Evolutionary conservation across 2,113 vertebrate genomes (phyloP), one percentile per base, ranked within the genome.

Genomic region (Oryzias melastigma): DNA sequence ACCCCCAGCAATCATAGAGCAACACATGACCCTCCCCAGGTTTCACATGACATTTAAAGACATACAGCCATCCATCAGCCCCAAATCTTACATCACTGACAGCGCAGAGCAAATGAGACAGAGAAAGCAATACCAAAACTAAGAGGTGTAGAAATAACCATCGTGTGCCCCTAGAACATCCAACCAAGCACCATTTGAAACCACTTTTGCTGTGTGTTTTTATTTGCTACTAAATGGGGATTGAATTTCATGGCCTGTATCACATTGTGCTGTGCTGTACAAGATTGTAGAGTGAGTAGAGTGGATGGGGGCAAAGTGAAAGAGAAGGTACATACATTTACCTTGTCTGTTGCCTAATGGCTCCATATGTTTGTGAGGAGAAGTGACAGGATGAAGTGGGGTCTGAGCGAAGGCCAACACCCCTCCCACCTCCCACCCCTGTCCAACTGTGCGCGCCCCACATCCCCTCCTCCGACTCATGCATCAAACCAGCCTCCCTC

Each of bases 341-440:
- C 87, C 89, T 89, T 87, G 90, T 90, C 88, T 87, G 82, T 84
- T 85, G 87, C 77, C 87, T 92, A 90, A 92, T 91, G 81, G 86
- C 88, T 84, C 87, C 84, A 91, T 92, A 91, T 91, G 91, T 91
- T 90, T 88, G 86, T 87, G 91, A 90, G 82, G 77, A 85, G 87
- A 93, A 88, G 87, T 90, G 91, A 91, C 90, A 90, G 83, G 86
- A 83, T 87, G 87, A 91, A 90, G 88, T 91, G 88, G 85, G 85
- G 88, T 80, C 84, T 92, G 90, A 90, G 87, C 75, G 74, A 73
- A 80, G 87, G 87, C 88, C 91, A 90, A 81, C 83, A 85, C 73
- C 71, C 73, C 68, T 71, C 46, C 65, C 65, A 62, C 42, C 73
- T 69, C 73, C 68, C 73, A 46, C 65, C 65, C 65, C 42, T 3